Evolutionary conservation across 2,113 vertebrate genomes (phyloP), one percentile per base, ranked within the genome.

Genomic region (Coreoperca whiteheadi): DNA sequence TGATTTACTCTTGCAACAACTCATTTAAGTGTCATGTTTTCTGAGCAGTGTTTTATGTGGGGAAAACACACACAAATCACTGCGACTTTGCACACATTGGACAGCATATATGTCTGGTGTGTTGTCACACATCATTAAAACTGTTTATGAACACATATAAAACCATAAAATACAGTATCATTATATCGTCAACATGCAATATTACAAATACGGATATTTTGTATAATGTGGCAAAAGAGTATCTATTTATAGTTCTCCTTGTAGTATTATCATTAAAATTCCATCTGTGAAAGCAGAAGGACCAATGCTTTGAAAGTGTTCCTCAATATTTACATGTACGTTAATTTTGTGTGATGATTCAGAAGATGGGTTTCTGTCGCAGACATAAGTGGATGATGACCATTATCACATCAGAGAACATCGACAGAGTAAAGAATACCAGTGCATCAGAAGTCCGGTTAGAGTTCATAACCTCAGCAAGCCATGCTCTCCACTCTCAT

Each of bases 391-490:
- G 83, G 72, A 84, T 85, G n/a, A n/a, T n/a, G n/a, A n/a, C n/a
- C 78, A n/a, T 82, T 64, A 69, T 81, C 79, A 74, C 39, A 71
- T 69, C 41, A 71, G 56, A 69, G 74, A 72, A 66, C 25, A 73
- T 81, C 74, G 81, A 63, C 65, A 74, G 32, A 66, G 61, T 68
- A 83, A 84, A 73, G 61, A 81, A 82, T 76, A 53, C 11, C 60
- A 71, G 59, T 56, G 60, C 70, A 64, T 65, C 79, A 82, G 37
- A 72, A 67, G 83, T 85, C 81, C 60, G 14, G 65, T 63, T 23
- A 56, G 66, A 85, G 77, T 59, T 86, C 63, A 68, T 87, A 70
- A 85, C 83, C 86, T 84, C 34, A 59, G 65, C 39, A 18, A 64
- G 73, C 48, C 16, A 8, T 0, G 14, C 65, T 48, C 83, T 87